Base-by-base conservation (phyloP, 2,797 vertebrate genomes). In the Arrhamphus sclerolepis region DNA sequence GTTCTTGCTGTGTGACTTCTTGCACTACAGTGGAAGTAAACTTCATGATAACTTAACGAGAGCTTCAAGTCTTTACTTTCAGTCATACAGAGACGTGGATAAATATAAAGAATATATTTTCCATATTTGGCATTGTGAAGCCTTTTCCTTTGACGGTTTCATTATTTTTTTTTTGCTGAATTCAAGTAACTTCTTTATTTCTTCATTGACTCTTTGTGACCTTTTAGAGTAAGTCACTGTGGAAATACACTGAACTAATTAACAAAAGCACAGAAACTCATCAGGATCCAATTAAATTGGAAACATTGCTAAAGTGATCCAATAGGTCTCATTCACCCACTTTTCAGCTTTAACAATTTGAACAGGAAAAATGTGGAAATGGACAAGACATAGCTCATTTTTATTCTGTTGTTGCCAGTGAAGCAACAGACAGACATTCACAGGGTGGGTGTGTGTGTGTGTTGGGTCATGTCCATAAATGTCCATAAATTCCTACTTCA, bases 111-210 rank as follows among this genome's bases (percentile, higher is more conserved):
- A n/a, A n/a, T n/a, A n/a, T n/a, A n/a, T n/a, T n/a, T n/a, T n/a
- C n/a, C n/a, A n/a, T n/a, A n/a, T n/a, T n/a, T n/a, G n/a, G n/a
- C n/a, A n/a, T 68, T 80, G 70, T 70, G 72, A 84, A 87, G 71
- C 84, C 70, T 72, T 52, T 66, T 73, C 66, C 48, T 10, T 13
- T 43, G 7, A 34, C 52, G 31, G 14, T 18, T 26, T 46, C 26
- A 26, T 75, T 58, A 82, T 69, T 80, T 74, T 79, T 59, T 78
- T 82, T 66, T 51, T 3, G 9, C 28, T 34, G 41, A 47, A 74
- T 70, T 78, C 34, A 62, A 59, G 40, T 39, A 48, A 9, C 43
- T 70, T n/a, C 28, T 48, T 55, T 61, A 18, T 56, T 65, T 66
- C 24, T 39, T 24, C 6, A 34, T 69, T 56, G 46, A 47, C 46